Evolutionary conservation across 2,888 invertebrate genomes (phyloP).

Genomic region (Lasioglossum calceatum): DNA sequence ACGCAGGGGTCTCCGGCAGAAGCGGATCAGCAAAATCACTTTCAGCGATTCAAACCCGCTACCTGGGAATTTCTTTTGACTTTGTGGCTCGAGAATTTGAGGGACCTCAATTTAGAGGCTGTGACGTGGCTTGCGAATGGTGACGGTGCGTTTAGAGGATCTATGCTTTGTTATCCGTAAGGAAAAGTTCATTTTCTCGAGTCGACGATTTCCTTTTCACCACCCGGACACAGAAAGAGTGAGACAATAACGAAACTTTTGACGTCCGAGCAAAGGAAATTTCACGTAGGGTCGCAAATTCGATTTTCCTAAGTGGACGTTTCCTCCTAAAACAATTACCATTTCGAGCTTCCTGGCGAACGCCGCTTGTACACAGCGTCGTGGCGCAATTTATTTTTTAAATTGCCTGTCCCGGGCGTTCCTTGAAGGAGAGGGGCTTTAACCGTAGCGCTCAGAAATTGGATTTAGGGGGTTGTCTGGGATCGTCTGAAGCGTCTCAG

Average conservation of each 20-base stretch:
- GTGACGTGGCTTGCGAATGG: background rate
- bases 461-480: conserved; percentile 6
- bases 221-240: background rate
- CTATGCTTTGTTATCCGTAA: background rate
- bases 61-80: conserved; percentile 4
- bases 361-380: background rate
- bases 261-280: background rate
- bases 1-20: conserved; percentile 4
- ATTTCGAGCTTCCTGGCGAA: background rate
- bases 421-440: background rate
- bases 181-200: background rate
- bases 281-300: background rate
- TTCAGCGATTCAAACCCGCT: background rate
- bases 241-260: background rate
- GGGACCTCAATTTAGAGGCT: background rate
- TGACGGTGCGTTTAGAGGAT: background rate
- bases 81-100: background rate
- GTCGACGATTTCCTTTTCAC: background rate
- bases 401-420: background rate
- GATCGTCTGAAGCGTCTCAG: conserved; percentile 16
- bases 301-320: background rate
- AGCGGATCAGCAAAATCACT: conserved; percentile 25
- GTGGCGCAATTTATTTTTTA: background rate
- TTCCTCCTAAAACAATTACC: background rate
- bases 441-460: conserved; percentile 8